A percentile compares a stretch with the other conserved stretches of the same genome.
Evolutionary conservation across 2,888 invertebrate genomes (phyloP).

Genomic region (Chymomyza amoena): DNA sequence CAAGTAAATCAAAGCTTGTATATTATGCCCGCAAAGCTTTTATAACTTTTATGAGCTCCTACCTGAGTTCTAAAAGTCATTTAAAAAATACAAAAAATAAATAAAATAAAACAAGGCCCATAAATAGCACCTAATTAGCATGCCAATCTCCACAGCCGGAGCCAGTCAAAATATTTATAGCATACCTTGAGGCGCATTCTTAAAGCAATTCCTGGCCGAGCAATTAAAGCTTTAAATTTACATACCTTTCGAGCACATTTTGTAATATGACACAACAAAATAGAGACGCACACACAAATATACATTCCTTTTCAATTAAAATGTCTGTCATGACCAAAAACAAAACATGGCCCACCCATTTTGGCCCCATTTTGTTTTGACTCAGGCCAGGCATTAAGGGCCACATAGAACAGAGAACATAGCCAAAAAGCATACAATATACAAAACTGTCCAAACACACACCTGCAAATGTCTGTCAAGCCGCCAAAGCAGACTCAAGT

Average conservation of each 20-base stretch:
- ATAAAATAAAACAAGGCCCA: slow-evolving; percentile 29
- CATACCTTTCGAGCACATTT: slow-evolving; percentile 47
- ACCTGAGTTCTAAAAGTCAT: background rate
- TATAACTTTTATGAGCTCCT: background rate
- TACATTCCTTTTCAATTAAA: slow-evolving; percentile 65
- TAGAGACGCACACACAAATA: slow-evolving; percentile 19
- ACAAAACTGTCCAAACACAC: slow-evolving; percentile 51
- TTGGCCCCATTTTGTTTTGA: slow-evolving; percentile 4
- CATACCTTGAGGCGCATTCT: slow-evolving; percentile 7
- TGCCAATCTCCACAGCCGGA: slow-evolving; percentile 38
- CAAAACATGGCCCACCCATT: slow-evolving; percentile 2
- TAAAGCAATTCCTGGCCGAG: background rate
- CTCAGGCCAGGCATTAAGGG: background rate
- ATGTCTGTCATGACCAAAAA: slow-evolving; percentile 51
- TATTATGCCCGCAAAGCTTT: background rate
- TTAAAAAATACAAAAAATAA: background rate
- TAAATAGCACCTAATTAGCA: slow-evolving; percentile 55
- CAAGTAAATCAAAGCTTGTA: slow-evolving; percentile 9
- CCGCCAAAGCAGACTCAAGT: background rate
- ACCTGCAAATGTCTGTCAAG: slow-evolving; percentile 62
- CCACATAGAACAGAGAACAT: background rate
- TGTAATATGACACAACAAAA: slow-evolving; percentile 20
- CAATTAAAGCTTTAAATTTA: slow-evolving; percentile 60
- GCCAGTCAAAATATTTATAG: slow-evolving; percentile 23
- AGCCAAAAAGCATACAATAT: background rate